A percentile compares a stretch with the other conserved stretches of the same genome.
phyloP scores from a whole-genome alignment of 1,140 invertebrate species.

The Vanessa atalanta region DNA sequence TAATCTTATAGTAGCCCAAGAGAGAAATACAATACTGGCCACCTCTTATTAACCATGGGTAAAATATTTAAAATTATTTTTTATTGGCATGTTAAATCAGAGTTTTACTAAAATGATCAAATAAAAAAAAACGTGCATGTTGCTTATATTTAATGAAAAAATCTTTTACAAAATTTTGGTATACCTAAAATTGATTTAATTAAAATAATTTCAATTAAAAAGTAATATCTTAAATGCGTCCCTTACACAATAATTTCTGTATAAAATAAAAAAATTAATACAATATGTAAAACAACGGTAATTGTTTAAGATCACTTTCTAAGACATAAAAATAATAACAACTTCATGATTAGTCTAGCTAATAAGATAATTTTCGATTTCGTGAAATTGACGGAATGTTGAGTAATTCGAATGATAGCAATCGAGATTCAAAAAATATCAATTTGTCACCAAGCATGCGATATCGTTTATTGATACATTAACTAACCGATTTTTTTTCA shows the following conservation, averaged over 20 bases:
- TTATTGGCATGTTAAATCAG: background rate
- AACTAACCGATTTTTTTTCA: background rate
- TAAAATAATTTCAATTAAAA: conserved; percentile 57
- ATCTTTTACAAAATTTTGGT: conserved; percentile 73
- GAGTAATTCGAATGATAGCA: conserved; percentile 4
- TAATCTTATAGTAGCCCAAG: too few species aligned
- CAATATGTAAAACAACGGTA: conserved; percentile 44
- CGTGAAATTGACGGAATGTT: conserved; percentile 28
- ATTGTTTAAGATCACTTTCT: conserved; percentile 41
- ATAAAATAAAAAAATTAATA: conserved; percentile 57
- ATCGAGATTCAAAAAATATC: background rate
- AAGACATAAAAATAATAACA: conserved; percentile 36
- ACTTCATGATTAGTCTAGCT: conserved; percentile 33
- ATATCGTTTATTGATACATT: background rate
- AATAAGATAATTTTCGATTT: conserved; percentile 27
- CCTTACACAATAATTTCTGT: conserved; percentile 59
- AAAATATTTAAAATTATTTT: background rate
- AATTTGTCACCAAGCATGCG: background rate
- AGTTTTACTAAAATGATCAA: background rate
- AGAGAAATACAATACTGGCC: too few species aligned
- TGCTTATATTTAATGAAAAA: conserved; percentile 72
- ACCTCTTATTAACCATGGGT: too few species aligned
- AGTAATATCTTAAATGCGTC: conserved; percentile 63
- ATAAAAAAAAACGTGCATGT: conserved; percentile 39
- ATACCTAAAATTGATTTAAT: conserved; percentile 59